Percentiles rank a stretch among this genome's conserved stretches.
phyloP scores from a whole-genome alignment of 2,797 vertebrate species.

The Oreochromis mossambicus region DNA sequence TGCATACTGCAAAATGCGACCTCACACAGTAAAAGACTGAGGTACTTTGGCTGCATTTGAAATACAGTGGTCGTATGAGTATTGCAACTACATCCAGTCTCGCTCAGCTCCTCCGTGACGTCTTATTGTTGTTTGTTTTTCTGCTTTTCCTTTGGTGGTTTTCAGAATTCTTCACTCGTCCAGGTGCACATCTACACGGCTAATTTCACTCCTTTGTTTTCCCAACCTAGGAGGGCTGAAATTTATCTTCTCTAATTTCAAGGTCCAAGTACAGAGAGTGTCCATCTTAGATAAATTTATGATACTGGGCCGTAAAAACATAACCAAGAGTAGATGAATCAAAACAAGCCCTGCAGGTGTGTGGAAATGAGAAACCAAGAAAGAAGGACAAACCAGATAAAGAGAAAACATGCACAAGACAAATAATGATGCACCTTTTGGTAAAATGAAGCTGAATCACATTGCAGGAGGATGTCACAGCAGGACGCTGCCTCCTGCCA shows the following conservation, averaged over 20 bases:
- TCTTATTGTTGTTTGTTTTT: rapidly evolving
- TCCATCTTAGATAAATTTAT: not conserved
- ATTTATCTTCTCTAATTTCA: not conserved
- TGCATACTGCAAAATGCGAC: not conserved
- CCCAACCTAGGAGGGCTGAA: not conserved
- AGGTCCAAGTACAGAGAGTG: not conserved
- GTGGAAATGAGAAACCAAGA: not conserved
- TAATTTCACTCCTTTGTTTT: not conserved
- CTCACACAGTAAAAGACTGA: not conserved
- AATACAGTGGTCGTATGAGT: not conserved
- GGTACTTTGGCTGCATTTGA: not conserved
- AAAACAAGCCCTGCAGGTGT: not conserved
- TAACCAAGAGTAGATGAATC: not conserved
- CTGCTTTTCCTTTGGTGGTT: not conserved
- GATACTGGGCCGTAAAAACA: not conserved
- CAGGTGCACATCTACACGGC: not conserved
- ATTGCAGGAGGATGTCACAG: not conserved
- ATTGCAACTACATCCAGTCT: not conserved
- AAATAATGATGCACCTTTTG: not conserved
- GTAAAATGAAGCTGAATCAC: not conserved
- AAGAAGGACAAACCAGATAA: not conserved
- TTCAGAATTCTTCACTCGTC: not conserved
- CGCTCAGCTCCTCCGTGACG: not conserved
- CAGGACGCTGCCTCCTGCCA: not conserved
- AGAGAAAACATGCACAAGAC: not conserved